A percentile compares a stretch with the other conserved stretches of the same genome.
Evolutionary conservation across 2,797 vertebrate genomes (phyloP).

Genomic region (Microctenopoma steveboyesi): DNA sequence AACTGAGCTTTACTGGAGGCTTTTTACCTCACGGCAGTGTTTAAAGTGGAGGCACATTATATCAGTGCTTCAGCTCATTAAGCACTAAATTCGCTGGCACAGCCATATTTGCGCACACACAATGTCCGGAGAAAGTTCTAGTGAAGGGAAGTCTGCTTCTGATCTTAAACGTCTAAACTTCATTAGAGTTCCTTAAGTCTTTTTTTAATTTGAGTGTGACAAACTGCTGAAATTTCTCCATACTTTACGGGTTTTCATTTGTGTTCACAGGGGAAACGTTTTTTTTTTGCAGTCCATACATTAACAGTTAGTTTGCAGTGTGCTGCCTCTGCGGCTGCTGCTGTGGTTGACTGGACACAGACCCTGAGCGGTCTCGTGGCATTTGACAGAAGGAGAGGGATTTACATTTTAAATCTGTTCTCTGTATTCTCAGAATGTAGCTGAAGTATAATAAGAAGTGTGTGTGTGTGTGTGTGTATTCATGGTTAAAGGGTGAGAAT

Average conservation of each 20-base stretch:
- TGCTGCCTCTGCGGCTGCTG: neutral
- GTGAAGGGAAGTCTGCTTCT: neutral
- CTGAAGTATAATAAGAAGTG: slow-evolving; percentile 27
- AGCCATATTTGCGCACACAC: slow-evolving; percentile 17
- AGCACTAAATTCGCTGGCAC: slow-evolving; percentile 36
- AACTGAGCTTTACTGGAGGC: slow-evolving; percentile 34
- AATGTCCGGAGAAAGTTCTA: neutral
- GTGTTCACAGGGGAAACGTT: neutral
- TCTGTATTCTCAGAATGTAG: slow-evolving; percentile 48
- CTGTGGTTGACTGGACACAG: neutral
- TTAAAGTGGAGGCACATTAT: slow-evolving; percentile 48
- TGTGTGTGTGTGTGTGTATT: slow-evolving; percentile 12
- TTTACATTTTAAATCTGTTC: slow-evolving; percentile 65
- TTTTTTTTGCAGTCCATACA: slow-evolving; percentile 2
- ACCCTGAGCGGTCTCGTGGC: slow-evolving; percentile 15
- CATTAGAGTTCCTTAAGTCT: neutral
- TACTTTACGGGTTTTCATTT: neutral
- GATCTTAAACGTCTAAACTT: neutral
- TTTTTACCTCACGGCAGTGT: slow-evolving; percentile 36
- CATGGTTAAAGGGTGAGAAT: slow-evolving; percentile 56
- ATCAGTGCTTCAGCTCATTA: slow-evolving; percentile 50
- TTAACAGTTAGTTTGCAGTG: slow-evolving; percentile 5
- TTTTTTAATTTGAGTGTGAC: neutral
- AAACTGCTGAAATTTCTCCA: neutral
- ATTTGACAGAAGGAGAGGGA: slow-evolving; percentile 33